Evolutionary conservation across 2,797 vertebrate species (phyloP).

Genomic region (Masticophis lateralis): DNA sequence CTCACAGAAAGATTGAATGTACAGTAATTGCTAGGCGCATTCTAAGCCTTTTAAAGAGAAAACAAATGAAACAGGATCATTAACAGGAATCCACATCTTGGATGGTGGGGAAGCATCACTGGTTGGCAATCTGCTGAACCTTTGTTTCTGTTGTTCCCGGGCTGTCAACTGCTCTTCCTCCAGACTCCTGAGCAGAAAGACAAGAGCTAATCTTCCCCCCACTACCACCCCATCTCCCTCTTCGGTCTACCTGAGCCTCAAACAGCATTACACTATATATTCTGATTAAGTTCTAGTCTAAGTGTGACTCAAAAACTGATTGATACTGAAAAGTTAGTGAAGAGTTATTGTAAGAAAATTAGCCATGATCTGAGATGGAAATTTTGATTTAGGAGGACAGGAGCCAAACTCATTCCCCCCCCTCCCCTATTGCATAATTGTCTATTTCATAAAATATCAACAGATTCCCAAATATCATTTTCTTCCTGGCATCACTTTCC

Average conservation of each 20-base stretch:
- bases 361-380: neutral
- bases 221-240: neutral
- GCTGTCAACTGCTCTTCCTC: neutral
- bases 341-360: neutral
- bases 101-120: neutral
- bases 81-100: neutral
- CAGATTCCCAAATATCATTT: neutral
- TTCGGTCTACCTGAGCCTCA: neutral
- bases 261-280: neutral
- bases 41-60: neutral
- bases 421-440: neutral
- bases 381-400: neutral
- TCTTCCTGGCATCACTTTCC: neutral
- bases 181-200: neutral
- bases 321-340: no score
- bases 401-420: neutral
- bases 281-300: neutral
- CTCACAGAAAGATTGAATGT: neutral
- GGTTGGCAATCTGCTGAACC: neutral
- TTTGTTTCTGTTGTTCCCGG: neutral
- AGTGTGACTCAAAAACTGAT: neutral
- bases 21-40: neutral
- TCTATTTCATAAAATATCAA: neutral
- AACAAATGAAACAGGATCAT: neutral
- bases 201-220: neutral